A percentile compares a stretch with the other conserved stretches of the same genome.
phyloP scores from a whole-genome alignment of 2,113 vertebrate genomes.

The Paedocypris sp. region DNA sequence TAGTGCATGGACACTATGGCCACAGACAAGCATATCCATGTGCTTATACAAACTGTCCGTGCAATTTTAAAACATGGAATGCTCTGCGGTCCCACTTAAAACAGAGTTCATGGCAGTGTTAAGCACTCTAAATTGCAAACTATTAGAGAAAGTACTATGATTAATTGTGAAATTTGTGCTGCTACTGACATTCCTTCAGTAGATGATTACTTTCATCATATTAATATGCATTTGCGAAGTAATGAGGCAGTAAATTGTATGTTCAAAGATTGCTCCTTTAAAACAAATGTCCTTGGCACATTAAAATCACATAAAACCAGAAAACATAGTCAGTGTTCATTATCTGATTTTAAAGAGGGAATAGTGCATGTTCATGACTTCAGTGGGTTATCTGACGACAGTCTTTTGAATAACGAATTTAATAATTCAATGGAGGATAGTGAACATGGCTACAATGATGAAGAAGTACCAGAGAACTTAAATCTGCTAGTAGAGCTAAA shows the following conservation, averaged over 20 bases:
- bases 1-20: background rate
- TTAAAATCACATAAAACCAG: background rate
- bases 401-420: no score
- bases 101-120: background rate
- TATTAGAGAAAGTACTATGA: background rate
- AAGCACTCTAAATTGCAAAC: background rate
- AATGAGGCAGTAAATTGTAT: conserved; percentile 6
- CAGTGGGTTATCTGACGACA: no score
- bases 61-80: conserved; percentile 4
- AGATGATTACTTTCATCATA: background rate
- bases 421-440: no score
- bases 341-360: background rate
- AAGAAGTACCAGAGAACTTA: background rate
- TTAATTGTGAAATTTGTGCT: background rate
- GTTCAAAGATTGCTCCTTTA: background rate
- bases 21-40: background rate
- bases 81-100: background rate
- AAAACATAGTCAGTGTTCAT: background rate
- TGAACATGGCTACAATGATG: background rate
- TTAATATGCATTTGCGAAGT: no score
- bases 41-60: background rate
- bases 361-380: no score
- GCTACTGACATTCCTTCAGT: background rate
- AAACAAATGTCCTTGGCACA: conserved; percentile 4
- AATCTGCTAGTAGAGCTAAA: background rate